A percentile compares a stretch with the other conserved stretches of the same genome.
phyloP scores from a whole-genome alignment of 2,113 vertebrate species.

The Actenoides lindsayi region DNA sequence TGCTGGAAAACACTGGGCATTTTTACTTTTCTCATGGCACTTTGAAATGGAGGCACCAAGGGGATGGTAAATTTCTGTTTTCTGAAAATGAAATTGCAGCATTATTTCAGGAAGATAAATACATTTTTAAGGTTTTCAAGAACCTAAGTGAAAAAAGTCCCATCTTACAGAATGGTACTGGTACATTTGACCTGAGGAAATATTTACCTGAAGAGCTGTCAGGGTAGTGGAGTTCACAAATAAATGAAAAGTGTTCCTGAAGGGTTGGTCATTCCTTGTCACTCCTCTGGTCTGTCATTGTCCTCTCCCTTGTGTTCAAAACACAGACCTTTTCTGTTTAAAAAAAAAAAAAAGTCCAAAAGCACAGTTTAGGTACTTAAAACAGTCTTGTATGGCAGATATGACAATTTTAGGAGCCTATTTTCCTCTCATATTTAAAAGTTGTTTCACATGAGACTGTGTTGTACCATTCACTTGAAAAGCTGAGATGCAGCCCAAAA shows the following conservation, averaged over 20 bases:
- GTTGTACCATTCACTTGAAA: background rate
- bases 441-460: fast-evolving
- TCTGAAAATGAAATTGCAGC: background rate
- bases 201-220: background rate
- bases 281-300: background rate
- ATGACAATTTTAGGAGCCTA: background rate
- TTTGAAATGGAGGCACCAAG: background rate
- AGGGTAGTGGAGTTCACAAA: background rate
- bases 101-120: background rate
- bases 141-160: background rate
- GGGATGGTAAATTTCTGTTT: background rate
- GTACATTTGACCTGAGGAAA: background rate
- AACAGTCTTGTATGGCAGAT: background rate
- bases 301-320: background rate
- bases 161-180: fast-evolving
- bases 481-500: background rate
- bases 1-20: background rate
- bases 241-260: background rate
- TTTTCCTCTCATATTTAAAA: background rate
- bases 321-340: no score
- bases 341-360: background rate
- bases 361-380: background rate
- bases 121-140: background rate
- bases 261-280: background rate
- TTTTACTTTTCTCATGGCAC: background rate